Base-by-base conservation (phyloP, 2,888 invertebrate genomes). In the Drosophila nigricruria region DNA sequence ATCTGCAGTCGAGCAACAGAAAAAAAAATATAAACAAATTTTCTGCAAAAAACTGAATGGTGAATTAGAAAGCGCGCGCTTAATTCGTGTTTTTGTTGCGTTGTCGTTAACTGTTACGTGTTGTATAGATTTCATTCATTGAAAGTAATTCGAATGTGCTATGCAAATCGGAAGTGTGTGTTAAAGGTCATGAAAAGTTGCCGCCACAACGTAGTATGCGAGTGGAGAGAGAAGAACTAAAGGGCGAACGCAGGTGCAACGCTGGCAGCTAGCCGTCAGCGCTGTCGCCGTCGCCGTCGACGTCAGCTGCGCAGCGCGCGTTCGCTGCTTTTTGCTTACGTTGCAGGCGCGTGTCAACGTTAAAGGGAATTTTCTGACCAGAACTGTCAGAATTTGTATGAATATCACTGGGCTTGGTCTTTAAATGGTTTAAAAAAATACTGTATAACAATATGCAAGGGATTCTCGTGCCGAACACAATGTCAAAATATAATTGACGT, bases 111-210 rank as follows among this genome's bases (percentile, higher is more conserved):
- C n/a, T 12, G 12, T 45, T 49, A 43, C 68, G 61, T 30, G 45
- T 34, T 58, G 27, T 53, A 53, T 53, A 10, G 20, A 53, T 68
- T 64, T 73, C 82, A 82, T 82, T 83, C 72, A 86, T 81, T 60
- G 62, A 62, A 45, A 58, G 25, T 25, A 12, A 16, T 50, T 40
- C 32, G 20, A 50, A 16, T 27, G 20, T 40, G n/a, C 3, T 4
- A 47, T 30, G 30, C 14, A 62, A 58, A 47, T 58, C 38, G 60
- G 59, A 60, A 59, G 40, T 36, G 18, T 45, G 45, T 32, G 64
- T 53, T 16, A 56, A 50, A 50, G 72, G 50, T 60, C 45, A 32
- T 18, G 25, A 25, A 12, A 38, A 63, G n/a, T 20, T 20, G 45
- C n/a, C 23, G 61, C 42, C 42, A 52, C 10, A 53, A 32, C 30